phyloP scores from a whole-genome alignment of 2,888 invertebrate species.

The Trissonchulus latispiculum region DNA sequence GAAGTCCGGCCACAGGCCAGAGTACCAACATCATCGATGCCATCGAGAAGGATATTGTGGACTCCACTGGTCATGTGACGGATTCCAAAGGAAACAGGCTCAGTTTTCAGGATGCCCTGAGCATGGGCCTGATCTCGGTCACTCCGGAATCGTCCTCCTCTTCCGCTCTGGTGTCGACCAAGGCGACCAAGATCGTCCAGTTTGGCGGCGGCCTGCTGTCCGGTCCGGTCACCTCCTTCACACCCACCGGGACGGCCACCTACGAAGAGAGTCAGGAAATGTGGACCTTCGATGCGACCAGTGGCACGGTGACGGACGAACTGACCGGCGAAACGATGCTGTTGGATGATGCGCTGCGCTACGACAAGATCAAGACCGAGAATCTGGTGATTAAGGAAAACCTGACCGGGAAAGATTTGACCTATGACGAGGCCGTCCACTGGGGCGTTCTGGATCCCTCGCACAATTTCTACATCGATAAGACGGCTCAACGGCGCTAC shows the following conservation, averaged over 20 bases:
- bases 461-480: slow-evolving; percentile 38
- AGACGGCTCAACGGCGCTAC: slow-evolving; percentile 36
- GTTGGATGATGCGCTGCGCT: slow-evolving; percentile 56
- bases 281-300: slow-evolving; percentile 58
- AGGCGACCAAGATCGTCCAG: slow-evolving; percentile 39
- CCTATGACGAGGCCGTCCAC: slow-evolving; percentile 47
- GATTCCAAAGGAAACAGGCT: slow-evolving; percentile 22
- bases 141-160: slow-evolving; percentile 38
- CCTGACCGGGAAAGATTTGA: slow-evolving; percentile 57
- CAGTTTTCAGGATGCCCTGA: slow-evolving; percentile 38
- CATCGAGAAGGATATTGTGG: slow-evolving; percentile 58
- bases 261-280: slow-evolving; percentile 39
- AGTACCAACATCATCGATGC: slow-evolving; percentile 71
- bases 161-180: slow-evolving; percentile 28
- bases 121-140: slow-evolving; percentile 33
- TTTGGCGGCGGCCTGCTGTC: slow-evolving; percentile 33
- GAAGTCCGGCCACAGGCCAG: slow-evolving; percentile 71
- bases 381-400: slow-evolving; percentile 62
- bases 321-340: slow-evolving; percentile 59
- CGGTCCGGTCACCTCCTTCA: slow-evolving; percentile 40
- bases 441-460: slow-evolving; percentile 47
- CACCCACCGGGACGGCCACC: slow-evolving; percentile 38
- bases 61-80: slow-evolving; percentile 33
- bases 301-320: slow-evolving; percentile 63
- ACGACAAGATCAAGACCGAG: slow-evolving; percentile 41